Evolutionary conservation across 2,113 vertebrate genomes (phyloP), one percentile per base, ranked within the genome.

Genomic region (Hepsetus odoe): DNA sequence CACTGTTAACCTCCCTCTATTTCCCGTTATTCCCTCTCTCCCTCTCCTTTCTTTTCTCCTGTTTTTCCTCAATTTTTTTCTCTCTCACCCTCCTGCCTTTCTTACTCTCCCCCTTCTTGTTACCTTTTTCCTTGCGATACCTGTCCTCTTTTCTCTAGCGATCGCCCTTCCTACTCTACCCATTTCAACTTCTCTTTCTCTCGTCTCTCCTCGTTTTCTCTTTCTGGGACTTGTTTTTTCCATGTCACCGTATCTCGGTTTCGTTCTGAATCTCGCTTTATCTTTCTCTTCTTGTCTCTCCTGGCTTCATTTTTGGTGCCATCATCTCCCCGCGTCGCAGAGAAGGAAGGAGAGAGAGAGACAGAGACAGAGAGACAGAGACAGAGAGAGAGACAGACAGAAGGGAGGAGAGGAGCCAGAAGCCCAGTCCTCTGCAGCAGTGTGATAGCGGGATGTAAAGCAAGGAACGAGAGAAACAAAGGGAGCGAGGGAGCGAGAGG

Each of bases 381-480:
- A 59, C 79, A 76, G 75, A 76, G 49, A 53, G 44, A 76, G 46
- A 80, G n/a, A 80, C 65, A 80, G 44, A 32, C 77, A 76, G 76
- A 74, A 40, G 53, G 44, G 77, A 51, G 81, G 28, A 83, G 71
- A 80, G 55, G 26, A 69, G 65, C 75, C 53, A 68, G 53, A 10
- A 77, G 69, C 22, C 58, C 30, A 16, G 51, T 40, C 79, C 22
- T 62, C 87, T 92, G 89, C 77, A 80, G 73, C 56, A 64, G 75
- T 81, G 77, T 72, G 89, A 90, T 89, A 90, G 86, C 76, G 73
- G 61, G 77, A 58, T 51, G 77, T 33, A 85, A 32, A 71, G 67
- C 76, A 33, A 64, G 72, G 62, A 20, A 71, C 0, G 49, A 74
- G 73, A 62, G 77, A 28, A 51, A n/a, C 4, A 11, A 56, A 74